Evolutionary conservation across 2,113 vertebrate genomes (phyloP), one percentile per base, ranked within the genome.

Genomic region (Pterocles gutturalis): DNA sequence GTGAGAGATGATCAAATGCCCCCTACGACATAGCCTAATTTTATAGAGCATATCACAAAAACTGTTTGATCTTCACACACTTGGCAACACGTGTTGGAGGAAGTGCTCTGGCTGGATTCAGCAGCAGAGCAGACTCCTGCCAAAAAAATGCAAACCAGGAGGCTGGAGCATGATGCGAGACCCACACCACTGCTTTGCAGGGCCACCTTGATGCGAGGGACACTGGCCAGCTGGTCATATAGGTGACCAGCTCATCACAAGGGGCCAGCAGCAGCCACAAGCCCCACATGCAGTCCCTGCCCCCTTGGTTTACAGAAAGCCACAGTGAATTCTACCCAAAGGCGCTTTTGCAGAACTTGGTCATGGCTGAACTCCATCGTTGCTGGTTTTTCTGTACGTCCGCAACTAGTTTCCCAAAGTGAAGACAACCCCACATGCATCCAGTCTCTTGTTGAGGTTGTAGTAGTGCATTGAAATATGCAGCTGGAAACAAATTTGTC

Each of bases 71-170:
- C 82, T 72, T 21, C 54, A 25, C 25, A 29, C 24, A 6, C 34
- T n/a, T 73, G 43, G 78, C 65, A 73, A 24, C 29, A 12, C 0
- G 0, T 0, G 0, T 34, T 72, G 36, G 49, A 65, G 36, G 69
- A 38, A 80, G 28, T 1, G 4, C 45, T 66, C 11, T 48, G 80
- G 31, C 46, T 82, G 76, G 17, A 54, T 82, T 84, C 38, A 79
- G 45, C 19, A 62, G 28, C 61, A 76, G 29, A 70, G 54, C 41
- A 67, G 76, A 15, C 28, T 67, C 0, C 0, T 46, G 41, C 43
- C 58, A 89, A 58, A 38, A 38, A 67, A 57, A 77, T 28, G 29
- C 77, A 61, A 45, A 78, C 21, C 36, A 24, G 38, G 34, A 60
- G 24, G 36, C 49, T 70, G 67, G 57, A 70, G 19, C 3, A 0